Evolutionary conservation across 23 tunicate species (phyloP), one percentile per base, ranked within the genome.

Genomic region (Styela plicata): DNA sequence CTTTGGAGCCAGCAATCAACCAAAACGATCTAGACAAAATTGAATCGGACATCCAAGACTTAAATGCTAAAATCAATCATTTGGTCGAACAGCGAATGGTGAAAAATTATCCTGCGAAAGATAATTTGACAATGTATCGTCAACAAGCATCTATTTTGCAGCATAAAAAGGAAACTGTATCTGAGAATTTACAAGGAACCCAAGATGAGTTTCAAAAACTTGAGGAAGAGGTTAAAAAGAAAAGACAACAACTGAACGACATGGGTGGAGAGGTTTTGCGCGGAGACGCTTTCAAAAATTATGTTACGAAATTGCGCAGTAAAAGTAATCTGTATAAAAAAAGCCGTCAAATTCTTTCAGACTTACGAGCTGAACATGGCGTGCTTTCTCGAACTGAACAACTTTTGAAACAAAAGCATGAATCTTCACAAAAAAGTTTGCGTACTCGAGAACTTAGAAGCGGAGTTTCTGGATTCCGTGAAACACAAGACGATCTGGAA

Each of bases 401-500:
- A 0, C 64, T 92, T 65, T 74, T 92, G 26, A 74, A 83, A 61
- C 91, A 88, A 61, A 67, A 85, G 24, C 73, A 88, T 23, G 89
- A 74, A 7, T 78, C 82, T 2, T 28, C 86, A 2, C 80, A 87
- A 25, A 30, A 80, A 30, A 64, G 70, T 13, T 30, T 92, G 34
- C 33, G 44, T 23, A 74, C 83, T 21, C 28, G 52, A 20, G 97
- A 92, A 79, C 74, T 63, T 74, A 79, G 69, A 69, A 79, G 64
- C 22, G 97, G 97, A 23, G 92, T 88, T 31, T 20, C 87, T 20
- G 98, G 98, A 1, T 93, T 93, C 37, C 93, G 98, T 24, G 93
- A 88, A 31, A 93, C 98, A 1, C 98, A 93, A 64, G 98, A 93
- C 62, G 98, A 93, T 31, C 84, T 93, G 25, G 98, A 93, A 64